phyloP scores from a whole-genome alignment of 1,140 invertebrate species.

The Monochamus saltuarius region DNA sequence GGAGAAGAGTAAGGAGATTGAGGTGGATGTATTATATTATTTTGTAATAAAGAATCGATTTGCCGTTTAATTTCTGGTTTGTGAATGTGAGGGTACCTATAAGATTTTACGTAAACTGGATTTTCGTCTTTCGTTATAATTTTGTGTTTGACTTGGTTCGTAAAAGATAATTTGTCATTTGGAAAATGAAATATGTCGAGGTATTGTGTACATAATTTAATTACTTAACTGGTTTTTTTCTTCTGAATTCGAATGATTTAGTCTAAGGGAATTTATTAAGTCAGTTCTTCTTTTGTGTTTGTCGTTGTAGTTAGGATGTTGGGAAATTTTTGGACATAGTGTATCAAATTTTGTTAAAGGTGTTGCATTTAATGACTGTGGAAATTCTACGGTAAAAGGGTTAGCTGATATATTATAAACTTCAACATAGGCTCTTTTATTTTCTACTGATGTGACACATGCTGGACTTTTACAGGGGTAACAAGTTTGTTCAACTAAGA shows the following conservation, averaged over 20 bases:
- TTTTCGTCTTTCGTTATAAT: constrained; percentile 8
- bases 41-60: constrained; percentile 24
- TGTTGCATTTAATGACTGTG: no score
- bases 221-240: not conserved
- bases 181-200: not conserved
- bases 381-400: not conserved
- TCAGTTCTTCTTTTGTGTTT: no score
- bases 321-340: no score
- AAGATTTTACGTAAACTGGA: constrained; percentile 19
- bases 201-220: constrained; percentile 4
- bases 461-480: no score
- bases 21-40: constrained; percentile 19
- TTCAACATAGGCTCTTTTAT: not conserved
- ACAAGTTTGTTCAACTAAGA: no score
- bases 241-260: constrained; percentile 1
- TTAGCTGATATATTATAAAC: not conserved
- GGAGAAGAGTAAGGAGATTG: constrained; percentile 20
- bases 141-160: constrained; percentile 8
- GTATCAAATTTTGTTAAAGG: no score
- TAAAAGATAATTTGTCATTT: constrained; percentile 1
- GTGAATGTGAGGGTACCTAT: constrained; percentile 23
- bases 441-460: no score
- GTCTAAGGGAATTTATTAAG: no score
- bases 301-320: no score
- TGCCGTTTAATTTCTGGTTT: constrained; percentile 28